Evolutionary conservation across 2,888 invertebrate genomes (phyloP), one percentile per base, ranked within the genome.

Genomic region (Caenorhabditis doughertyi): DNA sequence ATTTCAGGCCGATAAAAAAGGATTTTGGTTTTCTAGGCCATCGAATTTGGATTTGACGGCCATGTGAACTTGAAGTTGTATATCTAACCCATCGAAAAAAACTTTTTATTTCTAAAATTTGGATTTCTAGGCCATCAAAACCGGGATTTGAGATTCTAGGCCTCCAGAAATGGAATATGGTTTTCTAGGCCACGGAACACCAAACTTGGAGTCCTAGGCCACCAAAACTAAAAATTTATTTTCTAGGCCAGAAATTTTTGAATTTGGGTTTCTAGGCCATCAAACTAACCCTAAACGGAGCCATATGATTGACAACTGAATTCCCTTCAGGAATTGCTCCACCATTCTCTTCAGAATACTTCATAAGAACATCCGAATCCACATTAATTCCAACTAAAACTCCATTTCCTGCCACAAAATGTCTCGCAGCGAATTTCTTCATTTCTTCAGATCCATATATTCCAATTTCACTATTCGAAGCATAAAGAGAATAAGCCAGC

Each of bases 311-410:
- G n/a, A 32, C 35, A 21, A 68, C 67, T 0, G 13, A 4, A 8
- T 11, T 9, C 23, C 82, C 82, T 11, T 82, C 62, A 29, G 29
- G 21, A 25, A 82, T 77, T 16, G 72, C 47, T 44, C 65, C 77
- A 16, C 39, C 68, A 21, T 72, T 67, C 16, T 85, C 85, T 27
- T 81, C 95, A 89, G n/a, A n/a, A n/a, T 94, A 94, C 16, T 94
- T 93, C 4, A 93, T 92, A 11, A 95, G 92, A 3, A 93, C 91
- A 4, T 94, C 93, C 84, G 95, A 94, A 56, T 94, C 94, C 44
- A 96, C 94, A 42, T 97, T 97, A 58, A 95, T 93, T 39, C 95
- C 95, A 53, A 95, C 94, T 25, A 98, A 94, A 11, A 95, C 95
- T 83, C 95, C 95, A 65, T 95, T 94, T 53, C 93, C 93, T 0